phyloP scores from a whole-genome alignment of 2,113 vertebrate genomes.

The Bubalus kerabau region DNA sequence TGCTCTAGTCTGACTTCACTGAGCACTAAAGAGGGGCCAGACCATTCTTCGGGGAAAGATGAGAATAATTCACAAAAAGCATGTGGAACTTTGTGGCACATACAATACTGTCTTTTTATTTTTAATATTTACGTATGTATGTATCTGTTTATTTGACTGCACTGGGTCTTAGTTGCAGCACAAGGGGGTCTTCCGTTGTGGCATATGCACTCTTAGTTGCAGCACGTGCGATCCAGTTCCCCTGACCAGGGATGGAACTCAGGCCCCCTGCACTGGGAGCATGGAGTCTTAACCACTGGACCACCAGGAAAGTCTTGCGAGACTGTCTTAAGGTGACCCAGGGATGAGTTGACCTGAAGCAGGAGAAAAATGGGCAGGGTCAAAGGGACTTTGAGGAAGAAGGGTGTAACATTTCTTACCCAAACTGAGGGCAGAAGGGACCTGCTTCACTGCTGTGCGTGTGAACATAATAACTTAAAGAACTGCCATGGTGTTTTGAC shows the following conservation, averaged over 20 bases:
- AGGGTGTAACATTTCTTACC: slow-evolving; percentile 14
- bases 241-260: not conserved
- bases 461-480: not conserved
- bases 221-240: not conserved
- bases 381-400: slow-evolving; percentile 32
- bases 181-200: not conserved
- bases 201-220: not conserved
- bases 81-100: not conserved
- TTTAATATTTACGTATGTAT: not conserved
- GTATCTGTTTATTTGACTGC: not conserved
- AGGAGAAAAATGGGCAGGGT: not conserved
- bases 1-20: not conserved
- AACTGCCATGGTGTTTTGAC: not conserved
- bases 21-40: not conserved
- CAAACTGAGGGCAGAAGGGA: not conserved
- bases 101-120: not conserved
- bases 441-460: not conserved
- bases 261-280: not conserved
- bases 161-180: not conserved
- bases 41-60: not conserved
- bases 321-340: not conserved
- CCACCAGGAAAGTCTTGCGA: not conserved
- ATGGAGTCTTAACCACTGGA: not conserved
- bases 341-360: not conserved
- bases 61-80: not conserved